Base-by-base conservation (phyloP, 2,797 vertebrate species). In the Ateles fusciceps region DNA sequence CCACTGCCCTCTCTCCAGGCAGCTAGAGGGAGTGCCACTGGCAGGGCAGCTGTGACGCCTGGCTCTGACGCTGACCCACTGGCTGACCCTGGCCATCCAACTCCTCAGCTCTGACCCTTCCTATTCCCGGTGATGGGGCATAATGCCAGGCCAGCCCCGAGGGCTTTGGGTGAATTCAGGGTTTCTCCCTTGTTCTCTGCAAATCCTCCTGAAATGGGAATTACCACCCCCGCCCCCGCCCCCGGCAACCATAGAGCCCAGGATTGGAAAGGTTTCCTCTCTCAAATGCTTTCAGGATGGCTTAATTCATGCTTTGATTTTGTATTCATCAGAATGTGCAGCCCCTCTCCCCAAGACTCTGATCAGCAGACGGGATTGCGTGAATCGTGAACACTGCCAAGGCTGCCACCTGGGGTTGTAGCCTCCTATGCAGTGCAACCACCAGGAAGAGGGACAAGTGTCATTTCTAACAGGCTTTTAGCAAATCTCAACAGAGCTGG, bases 141-240 rank as follows among this genome's bases (percentile, higher is more conserved):
- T 0, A 4, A 72, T 13, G 42, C 50, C n/a, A 21, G 10, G 24
- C 33, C n/a, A 68, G 50, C 17, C 39, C 50, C 12, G 3, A 78
- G 39, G 46, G 42, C 36, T 11, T 33, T 4, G 0, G 8, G 12
- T 24, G 24, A 26, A 7, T 44, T 83, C 74, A 42, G 6, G 33
- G 5, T 19, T 19, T 50, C 42, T 80, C 12, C 21, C 1, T 4
- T 22, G 4, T 48, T 59, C 85, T 46, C 21, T 59, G 61, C 14
- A 13, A 50, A 84, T 22, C 15, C 57, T 42, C 72, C 50, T 76
- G 9, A 61, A 26, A 11, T n/a, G 55, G 7, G 59, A 48, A 22
- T 39, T 39, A 6, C 21, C 15, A 42, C 2, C 11, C 33, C 21
- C 0, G 1, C 15, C 2, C 8, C 33, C 5, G 0, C 30, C 30